Evolutionary conservation across 30 jellyfish, hydroid and myxozoan species (phyloP), one percentile per base, ranked within the genome.

Genomic region (Pelagia noctiluca): DNA sequence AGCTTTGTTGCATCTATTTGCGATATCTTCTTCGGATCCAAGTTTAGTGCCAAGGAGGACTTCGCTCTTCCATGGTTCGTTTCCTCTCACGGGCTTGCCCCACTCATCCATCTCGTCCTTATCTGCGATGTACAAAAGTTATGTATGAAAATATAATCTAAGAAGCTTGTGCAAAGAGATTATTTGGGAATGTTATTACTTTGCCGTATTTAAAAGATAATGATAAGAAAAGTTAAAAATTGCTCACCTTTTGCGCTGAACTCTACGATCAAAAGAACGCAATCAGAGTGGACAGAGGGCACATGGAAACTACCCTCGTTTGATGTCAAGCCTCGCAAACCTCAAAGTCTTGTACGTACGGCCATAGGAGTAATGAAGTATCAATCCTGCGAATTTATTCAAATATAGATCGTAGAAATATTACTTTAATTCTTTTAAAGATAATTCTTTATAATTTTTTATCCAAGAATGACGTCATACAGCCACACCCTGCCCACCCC

Each of bases 401-500:
- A 57, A 57, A 57, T 57, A 11, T 26, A 57, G 71, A 57, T 57
- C 23, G 71, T 57, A 57, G 71, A 57, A 11, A 57, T 57, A 57
- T 57, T 5, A 11, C 21, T 57, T 57, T 5, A 57, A 5, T 57
- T 26, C 21, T 57, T 26, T 57, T 5, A 57, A 57, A 26, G 21
- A 5, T 5, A 57, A 5, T 57, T 42, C 16, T 42, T 42, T 5
- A 5, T 5, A 42, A 42, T 42, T 42, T 42, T 42, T 42, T 42
- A 42, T 42, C 57, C 16, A 42, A 42, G 57, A 42, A 42, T 73
- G 78, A 73, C 74, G 78, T 73, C 71, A 73, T 30, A 50, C 47
- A 23, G 25, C 73, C 85, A 73, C 71, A 76, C 85, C 49, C 75
- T 73, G 46, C 72, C 78, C 22, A 60, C 35, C 88, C 50, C 32